phyloP scores from a whole-genome alignment of 1,140 invertebrate genomes.

The Venturia canescens region DNA sequence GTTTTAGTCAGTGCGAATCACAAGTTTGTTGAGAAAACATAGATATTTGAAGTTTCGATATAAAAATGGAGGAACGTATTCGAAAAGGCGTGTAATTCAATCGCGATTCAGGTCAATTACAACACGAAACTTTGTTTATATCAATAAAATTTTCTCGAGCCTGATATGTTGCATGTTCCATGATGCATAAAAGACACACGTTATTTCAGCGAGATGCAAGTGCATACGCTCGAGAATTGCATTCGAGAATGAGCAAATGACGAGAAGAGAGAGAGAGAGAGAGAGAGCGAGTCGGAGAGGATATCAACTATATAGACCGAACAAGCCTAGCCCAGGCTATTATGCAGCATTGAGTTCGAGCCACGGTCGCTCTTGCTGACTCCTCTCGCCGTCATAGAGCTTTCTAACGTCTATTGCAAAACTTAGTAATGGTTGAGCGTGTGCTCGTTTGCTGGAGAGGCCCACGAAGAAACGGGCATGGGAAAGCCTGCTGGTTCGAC shows the following conservation, averaged over 20 bases:
- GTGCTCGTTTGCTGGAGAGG: neutral
- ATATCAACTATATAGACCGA: neutral
- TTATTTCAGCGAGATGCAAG: neutral
- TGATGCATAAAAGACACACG: neutral
- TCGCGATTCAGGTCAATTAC: no score
- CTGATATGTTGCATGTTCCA: no score
- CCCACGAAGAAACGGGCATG: neutral
- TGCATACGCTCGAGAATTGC: neutral
- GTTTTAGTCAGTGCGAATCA: no score
- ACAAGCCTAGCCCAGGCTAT: neutral
- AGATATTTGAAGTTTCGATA: no score
- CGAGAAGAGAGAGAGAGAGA: neutral
- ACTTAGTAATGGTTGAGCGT: neutral
- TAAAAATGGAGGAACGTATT: no score
- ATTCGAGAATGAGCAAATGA: neutral
- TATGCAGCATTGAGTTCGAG: slow-evolving; percentile 5
- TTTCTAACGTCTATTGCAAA: slow-evolving; percentile 28
- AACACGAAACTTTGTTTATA: neutral
- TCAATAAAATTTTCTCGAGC: neutral
- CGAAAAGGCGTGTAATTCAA: no score
- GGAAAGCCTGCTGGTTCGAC: neutral
- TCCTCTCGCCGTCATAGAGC: slow-evolving; percentile 3
- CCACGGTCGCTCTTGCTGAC: neutral
- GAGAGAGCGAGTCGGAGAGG: neutral
- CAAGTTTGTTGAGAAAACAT: no score